Percentiles rank a stretch among this genome's conserved stretches.
Evolutionary conservation across 2,113 vertebrate species (phyloP).

Genomic region (Cephalophus harveyi): DNA sequence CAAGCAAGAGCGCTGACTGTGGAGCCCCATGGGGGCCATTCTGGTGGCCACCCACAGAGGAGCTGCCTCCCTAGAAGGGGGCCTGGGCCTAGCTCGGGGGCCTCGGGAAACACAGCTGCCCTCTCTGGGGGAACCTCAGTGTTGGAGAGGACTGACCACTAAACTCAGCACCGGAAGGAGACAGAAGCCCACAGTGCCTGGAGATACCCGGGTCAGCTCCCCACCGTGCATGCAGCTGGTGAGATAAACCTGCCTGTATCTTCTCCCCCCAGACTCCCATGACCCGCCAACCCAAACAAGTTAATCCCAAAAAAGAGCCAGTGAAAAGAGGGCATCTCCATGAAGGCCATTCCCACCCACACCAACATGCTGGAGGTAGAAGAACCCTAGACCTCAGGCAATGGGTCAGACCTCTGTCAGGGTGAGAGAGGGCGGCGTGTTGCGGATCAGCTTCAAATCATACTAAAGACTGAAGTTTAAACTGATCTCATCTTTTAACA

Average conservation of each 20-base stretch:
- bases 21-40: neutral
- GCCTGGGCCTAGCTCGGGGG: neutral
- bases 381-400: neutral
- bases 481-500: neutral
- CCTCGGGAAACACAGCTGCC: neutral
- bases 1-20: neutral
- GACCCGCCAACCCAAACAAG: neutral
- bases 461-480: neutral
- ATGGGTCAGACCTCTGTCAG: neutral
- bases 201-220: neutral
- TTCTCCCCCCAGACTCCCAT: neutral
- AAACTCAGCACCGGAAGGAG: neutral
- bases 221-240: fast-evolving
- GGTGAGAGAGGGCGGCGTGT: fast-evolving
- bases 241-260: neutral
- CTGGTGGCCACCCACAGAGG: neutral
- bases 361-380: neutral
- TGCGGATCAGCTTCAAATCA: neutral
- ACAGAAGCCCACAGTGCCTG: neutral
- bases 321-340: neutral
- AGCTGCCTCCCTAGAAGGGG: neutral
- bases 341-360: neutral
- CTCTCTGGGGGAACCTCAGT: neutral
- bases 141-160: neutral
- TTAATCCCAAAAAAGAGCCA: neutral